Evolutionary conservation across 2,888 invertebrate species (phyloP).

Genomic region (Ennomos erosarius): DNA sequence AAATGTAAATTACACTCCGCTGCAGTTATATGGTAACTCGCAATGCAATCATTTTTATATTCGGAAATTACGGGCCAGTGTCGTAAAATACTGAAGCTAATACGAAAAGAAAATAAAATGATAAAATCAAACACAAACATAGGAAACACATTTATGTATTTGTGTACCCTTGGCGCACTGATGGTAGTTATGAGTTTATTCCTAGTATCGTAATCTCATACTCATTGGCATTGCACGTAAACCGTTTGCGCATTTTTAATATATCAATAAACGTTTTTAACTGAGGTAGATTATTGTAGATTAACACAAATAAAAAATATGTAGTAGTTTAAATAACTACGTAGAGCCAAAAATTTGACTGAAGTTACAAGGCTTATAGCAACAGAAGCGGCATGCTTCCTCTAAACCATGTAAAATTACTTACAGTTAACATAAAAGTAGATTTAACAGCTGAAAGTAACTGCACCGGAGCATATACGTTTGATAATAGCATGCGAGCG

Average conservation of each 20-base stretch:
- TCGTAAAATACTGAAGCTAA: conserved; percentile 31
- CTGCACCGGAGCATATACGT: conserved; percentile 32
- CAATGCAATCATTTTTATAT: conserved; percentile 59
- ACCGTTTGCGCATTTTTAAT: too few relatives aligned
- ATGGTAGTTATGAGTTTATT: conserved; percentile 10
- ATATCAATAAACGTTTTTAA: too few relatives aligned
- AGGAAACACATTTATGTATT: not conserved
- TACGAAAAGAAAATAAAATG: conserved; percentile 15
- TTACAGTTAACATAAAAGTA: conserved; percentile 18
- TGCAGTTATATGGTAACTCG: conserved; percentile 56
- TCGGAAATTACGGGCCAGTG: conserved; percentile 46
- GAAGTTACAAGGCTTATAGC: too few relatives aligned
- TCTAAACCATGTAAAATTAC: too few relatives aligned
- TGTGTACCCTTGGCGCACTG: not conserved
- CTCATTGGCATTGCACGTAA: not conserved
- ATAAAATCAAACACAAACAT: conserved; percentile 13
- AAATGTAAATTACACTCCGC: conserved; percentile 66
- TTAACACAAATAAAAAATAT: too few relatives aligned
- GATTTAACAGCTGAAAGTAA: conserved; percentile 17
- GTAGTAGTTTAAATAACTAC: too few relatives aligned
- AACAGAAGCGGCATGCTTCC: too few relatives aligned
- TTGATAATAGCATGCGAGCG: conserved; percentile 35
- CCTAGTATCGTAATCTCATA: not conserved
- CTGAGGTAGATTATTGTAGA: too few relatives aligned
- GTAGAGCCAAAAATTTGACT: too few relatives aligned